phyloP scores from a whole-genome alignment of 2,797 vertebrate genomes.

The Pipistrellus pygmaeus region DNA sequence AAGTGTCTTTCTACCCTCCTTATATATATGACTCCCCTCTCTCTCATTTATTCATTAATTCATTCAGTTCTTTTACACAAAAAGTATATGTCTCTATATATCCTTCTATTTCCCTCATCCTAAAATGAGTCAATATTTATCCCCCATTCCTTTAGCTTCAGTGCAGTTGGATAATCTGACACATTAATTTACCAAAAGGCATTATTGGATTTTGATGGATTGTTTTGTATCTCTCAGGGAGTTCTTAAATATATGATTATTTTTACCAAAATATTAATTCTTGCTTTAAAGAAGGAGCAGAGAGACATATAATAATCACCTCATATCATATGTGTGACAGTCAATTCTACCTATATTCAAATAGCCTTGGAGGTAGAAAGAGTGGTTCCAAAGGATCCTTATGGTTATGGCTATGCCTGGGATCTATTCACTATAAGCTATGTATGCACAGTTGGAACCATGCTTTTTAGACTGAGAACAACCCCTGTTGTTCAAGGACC shows the following conservation, averaged over 20 bases:
- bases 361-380: not conserved
- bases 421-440: not conserved
- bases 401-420: not conserved
- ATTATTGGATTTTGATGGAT: not conserved
- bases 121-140: not conserved
- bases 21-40: not conserved
- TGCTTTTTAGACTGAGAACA: not conserved
- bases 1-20: not conserved
- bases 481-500: not conserved
- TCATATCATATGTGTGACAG: not conserved
- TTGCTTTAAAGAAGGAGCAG: not conserved
- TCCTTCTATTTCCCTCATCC: not conserved
- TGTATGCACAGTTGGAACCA: not conserved
- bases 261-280: not conserved
- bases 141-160: not conserved
- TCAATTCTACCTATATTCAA: not conserved
- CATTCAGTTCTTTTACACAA: not conserved
- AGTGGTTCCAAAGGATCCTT: not conserved
- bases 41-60: not conserved
- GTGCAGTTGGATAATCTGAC: not conserved
- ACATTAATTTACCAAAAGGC: not conserved
- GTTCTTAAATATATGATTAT: not conserved
- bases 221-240: constrained; percentile 2
- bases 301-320: not conserved
- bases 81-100: not conserved